These are phyloP conservation scores for Drosophila prostipennis DNA, from an alignment of 2,888 invertebrate species.

Conservation along the genomic window DNA sequence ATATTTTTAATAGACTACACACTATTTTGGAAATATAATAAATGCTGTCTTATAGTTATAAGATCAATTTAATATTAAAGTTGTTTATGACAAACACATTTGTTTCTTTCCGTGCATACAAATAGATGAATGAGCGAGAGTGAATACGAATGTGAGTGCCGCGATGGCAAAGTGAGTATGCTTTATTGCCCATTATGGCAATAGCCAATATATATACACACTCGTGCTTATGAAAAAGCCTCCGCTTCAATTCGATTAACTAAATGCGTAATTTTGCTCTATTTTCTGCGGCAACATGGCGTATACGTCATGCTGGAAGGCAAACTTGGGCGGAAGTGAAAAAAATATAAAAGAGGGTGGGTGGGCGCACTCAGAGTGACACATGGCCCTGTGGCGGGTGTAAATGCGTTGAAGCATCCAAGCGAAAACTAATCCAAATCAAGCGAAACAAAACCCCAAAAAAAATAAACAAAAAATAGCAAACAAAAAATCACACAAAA, in stretches of 20 bases:
- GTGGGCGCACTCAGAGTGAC: slow-evolving; percentile 15
- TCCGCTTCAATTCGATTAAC: slow-evolving; percentile 62
- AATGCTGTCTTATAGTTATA: too few relatives aligned
- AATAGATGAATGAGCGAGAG: slow-evolving; percentile 21
- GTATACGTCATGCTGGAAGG: slow-evolving; percentile 60
- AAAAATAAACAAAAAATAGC: slow-evolving; percentile 6
- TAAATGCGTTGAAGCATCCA: slow-evolving; percentile 61
- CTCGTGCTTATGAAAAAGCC: slow-evolving; percentile 34
- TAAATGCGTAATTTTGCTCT: slow-evolving; percentile 61
- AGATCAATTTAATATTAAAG: too few relatives aligned
- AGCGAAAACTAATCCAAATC: slow-evolving; percentile 46
- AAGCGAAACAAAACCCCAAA: slow-evolving; percentile 39
- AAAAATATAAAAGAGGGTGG: neutral
- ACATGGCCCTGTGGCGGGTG: slow-evolving; percentile 59
- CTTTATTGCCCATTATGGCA: slow-evolving; percentile 71
- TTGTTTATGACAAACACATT: neutral
- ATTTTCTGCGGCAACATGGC: slow-evolving; percentile 49
- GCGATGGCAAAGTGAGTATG: slow-evolving; percentile 22
- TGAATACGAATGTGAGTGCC: slow-evolving; percentile 21
- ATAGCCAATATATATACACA: slow-evolving; percentile 43
- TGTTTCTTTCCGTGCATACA: neutral
- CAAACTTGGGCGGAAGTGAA: slow-evolving; percentile 30
- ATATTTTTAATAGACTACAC: too few relatives aligned
- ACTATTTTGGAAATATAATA: neutral
- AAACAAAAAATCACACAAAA: slow-evolving; percentile 33